Evolutionary conservation across 2,113 vertebrate species (phyloP).

Genomic region (Oceanites oceanicus): DNA sequence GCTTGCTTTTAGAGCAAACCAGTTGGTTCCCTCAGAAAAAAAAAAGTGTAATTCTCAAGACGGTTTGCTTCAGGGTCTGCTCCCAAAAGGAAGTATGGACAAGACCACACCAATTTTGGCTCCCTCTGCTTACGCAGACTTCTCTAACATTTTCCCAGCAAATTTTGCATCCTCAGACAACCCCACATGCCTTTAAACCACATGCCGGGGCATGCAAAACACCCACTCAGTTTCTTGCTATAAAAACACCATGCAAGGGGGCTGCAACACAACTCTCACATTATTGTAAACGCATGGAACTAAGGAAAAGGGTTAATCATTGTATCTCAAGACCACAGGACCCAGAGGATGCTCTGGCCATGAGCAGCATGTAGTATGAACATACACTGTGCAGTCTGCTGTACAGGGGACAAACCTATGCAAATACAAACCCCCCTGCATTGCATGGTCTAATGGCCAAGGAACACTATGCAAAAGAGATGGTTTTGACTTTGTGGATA

Average conservation of each 20-base stretch:
- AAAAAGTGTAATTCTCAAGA: background rate
- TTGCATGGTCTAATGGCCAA: background rate
- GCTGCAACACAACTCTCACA: background rate
- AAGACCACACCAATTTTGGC: background rate
- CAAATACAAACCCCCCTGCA: background rate
- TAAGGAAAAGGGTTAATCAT: background rate
- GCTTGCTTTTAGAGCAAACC: background rate
- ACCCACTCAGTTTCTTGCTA: conserved; percentile 20
- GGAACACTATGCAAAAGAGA: background rate
- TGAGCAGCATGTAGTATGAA: rapidly evolving
- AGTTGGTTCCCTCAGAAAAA: background rate
- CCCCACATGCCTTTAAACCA: background rate
- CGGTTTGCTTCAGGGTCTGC: conserved; percentile 6
- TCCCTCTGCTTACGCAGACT: background rate
- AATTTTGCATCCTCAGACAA: conserved; percentile 30
- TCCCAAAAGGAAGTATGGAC: background rate
- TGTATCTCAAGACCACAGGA: background rate
- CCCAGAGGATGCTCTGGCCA: background rate
- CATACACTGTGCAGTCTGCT: background rate
- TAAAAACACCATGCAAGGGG: background rate
- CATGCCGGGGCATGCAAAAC: conserved; percentile 28
- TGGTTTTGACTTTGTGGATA: background rate
- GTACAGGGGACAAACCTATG: background rate
- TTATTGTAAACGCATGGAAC: background rate
- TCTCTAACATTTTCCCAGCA: background rate